These are phyloP conservation scores for Peromyscus attwateri DNA, from an alignment of 2,797 vertebrate species.

Conservation along the genomic window DNA sequence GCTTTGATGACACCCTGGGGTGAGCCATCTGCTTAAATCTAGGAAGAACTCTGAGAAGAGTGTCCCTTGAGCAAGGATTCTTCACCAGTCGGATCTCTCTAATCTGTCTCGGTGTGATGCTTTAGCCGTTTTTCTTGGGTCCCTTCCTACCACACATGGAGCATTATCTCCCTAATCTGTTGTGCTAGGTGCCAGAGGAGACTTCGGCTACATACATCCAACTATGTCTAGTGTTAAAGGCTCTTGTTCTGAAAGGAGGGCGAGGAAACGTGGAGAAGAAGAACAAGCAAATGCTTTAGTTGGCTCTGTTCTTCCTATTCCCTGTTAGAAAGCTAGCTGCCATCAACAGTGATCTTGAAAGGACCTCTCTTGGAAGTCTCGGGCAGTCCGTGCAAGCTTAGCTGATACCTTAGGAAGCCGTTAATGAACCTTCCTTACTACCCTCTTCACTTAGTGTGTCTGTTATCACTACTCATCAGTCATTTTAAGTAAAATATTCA, in stretches of 20 bases:
- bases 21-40: neutral
- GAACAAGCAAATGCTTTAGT: slow-evolving; percentile 53
- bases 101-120: neutral
- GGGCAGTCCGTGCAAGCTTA: slow-evolving; percentile 34
- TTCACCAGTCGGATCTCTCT: neutral
- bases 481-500: neutral
- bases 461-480: slow-evolving; percentile 45
- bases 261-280: neutral
- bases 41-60: neutral
- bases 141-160: neutral
- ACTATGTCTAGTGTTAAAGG: slow-evolving; percentile 22
- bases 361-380: slow-evolving; percentile 53
- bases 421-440: neutral
- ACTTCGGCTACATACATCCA: neutral
- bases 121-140: neutral
- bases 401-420: neutral
- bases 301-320: neutral
- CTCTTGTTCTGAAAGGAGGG: slow-evolving; percentile 29
- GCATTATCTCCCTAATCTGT: neutral
- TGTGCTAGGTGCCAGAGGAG: neutral
- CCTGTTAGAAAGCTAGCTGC: slow-evolving; percentile 61
- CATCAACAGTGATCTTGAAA: slow-evolving; percentile 30
- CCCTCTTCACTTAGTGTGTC: neutral
- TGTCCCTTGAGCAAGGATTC: neutral
- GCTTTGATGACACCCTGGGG: neutral